A percentile compares a stretch with the other conserved stretches of the same genome.
These are phyloP conservation scores for Amazona ochrocephala DNA, from an alignment of 2,797 vertebrate species.

Conservation along the genomic window DNA sequence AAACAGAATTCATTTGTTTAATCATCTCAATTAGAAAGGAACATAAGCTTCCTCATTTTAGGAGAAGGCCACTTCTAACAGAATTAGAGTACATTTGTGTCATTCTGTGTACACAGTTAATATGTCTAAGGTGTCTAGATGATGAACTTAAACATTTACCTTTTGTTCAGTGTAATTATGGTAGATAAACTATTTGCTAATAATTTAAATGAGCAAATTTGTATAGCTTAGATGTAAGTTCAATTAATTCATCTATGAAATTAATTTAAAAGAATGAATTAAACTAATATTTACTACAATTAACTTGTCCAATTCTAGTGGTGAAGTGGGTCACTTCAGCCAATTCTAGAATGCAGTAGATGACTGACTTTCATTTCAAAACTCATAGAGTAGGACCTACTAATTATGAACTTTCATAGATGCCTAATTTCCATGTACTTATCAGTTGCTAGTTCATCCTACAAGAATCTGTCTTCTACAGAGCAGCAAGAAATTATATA, in stretches of 20 bases:
- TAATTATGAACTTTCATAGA: not conserved
- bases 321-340: not conserved
- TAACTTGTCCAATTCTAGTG: not conserved
- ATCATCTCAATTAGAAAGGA: not conserved
- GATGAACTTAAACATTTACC: constrained; percentile 18
- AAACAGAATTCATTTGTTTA: not conserved
- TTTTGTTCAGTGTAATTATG: constrained; percentile 11
- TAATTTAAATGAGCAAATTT: constrained; percentile 32
- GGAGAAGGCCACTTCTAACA: not conserved
- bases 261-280: constrained; percentile 9
- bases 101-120: not conserved
- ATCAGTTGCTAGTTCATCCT: not conserved
- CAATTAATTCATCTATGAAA: not conserved
- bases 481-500: not conserved
- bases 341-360: not conserved
- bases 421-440: not conserved
- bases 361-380: constrained; percentile 1
- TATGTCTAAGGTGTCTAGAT: not conserved
- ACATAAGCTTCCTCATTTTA: not conserved
- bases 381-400: not conserved
- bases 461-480: not conserved
- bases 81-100: not conserved
- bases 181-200: not conserved
- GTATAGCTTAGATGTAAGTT: not conserved
- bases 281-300: constrained; percentile 21